Evolutionary conservation across 1,140 invertebrate species (phyloP).

Genomic region (Acromyrmex charruanus): DNA sequence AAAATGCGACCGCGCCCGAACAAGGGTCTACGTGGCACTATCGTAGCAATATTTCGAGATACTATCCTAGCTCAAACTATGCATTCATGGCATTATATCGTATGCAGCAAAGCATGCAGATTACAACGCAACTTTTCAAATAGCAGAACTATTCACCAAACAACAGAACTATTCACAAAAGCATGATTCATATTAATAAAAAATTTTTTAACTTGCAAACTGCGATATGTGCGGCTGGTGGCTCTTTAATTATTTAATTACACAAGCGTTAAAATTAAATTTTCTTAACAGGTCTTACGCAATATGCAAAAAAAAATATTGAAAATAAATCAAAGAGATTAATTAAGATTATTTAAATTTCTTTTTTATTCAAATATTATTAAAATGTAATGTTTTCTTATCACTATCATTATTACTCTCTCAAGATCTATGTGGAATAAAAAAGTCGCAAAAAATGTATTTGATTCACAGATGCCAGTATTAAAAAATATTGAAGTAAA

Average conservation of each 20-base stretch:
- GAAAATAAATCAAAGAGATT: neutral
- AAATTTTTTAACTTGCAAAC: neutral
- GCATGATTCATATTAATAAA: neutral
- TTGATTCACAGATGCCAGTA: neutral
- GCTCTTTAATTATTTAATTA: neutral
- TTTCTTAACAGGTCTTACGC: neutral
- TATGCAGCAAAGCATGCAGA: neutral
- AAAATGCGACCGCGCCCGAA: neutral
- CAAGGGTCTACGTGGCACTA: constrained; percentile 9
- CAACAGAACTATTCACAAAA: neutral
- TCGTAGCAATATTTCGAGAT: constrained; percentile 39
- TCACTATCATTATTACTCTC: neutral
- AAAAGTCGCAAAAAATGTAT: neutral
- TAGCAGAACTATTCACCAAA: neutral
- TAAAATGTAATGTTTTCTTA: neutral
- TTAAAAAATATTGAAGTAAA: constrained; percentile 1
- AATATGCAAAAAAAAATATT: neutral
- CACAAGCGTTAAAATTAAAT: neutral
- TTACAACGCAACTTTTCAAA: neutral
- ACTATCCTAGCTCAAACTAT: constrained; percentile 3
- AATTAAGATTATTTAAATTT: neutral
- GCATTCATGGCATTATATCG: neutral
- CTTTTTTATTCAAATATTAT: neutral
- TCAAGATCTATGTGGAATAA: neutral
- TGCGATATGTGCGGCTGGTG: neutral